Conservation (phyloP, 2,797 vertebrate genomes). For the Sciurus carolinensis region DNA sequence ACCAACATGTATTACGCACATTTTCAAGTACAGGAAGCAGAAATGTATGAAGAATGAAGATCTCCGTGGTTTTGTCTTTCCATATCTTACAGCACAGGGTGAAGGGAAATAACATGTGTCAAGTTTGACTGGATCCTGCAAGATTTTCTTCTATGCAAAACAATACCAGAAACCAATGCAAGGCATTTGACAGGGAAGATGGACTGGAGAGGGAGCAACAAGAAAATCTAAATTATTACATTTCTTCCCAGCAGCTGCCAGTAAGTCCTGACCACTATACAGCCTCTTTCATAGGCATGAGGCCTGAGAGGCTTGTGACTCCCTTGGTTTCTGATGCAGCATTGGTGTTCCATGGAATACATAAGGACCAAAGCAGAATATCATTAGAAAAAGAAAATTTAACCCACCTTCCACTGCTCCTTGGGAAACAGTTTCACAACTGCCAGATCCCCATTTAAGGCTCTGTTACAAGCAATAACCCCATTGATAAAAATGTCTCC, state of each 20-base stretch:
- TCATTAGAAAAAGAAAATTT: conserved; percentile 17
- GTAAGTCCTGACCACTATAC: background rate
- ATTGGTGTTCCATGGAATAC: background rate
- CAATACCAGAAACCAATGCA: too few relatives aligned
- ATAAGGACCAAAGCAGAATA: background rate
- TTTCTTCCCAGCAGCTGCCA: background rate
- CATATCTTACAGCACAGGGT: background rate
- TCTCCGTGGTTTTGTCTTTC: background rate
- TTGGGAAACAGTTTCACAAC: conserved; percentile 94
- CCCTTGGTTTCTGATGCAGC: background rate
- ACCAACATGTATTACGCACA: background rate
- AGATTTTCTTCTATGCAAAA: too few relatives aligned
- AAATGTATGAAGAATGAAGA: background rate
- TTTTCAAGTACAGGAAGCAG: background rate
- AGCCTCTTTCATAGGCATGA: background rate
- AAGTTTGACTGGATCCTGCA: background rate
- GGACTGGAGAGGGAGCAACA: background rate
- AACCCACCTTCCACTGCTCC: conserved; percentile 97
- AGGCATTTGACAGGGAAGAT: too few relatives aligned
- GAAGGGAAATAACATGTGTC: background rate
- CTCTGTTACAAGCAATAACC: conserved; percentile 95
- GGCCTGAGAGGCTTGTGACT: background rate
- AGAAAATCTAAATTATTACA: background rate
- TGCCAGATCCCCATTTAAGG: conserved; percentile 96
- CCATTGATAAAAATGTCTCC: conserved; percentile 98